Conservation (phyloP, 2,797 vertebrate species). For the Myiotriccus ornatus region DNA sequence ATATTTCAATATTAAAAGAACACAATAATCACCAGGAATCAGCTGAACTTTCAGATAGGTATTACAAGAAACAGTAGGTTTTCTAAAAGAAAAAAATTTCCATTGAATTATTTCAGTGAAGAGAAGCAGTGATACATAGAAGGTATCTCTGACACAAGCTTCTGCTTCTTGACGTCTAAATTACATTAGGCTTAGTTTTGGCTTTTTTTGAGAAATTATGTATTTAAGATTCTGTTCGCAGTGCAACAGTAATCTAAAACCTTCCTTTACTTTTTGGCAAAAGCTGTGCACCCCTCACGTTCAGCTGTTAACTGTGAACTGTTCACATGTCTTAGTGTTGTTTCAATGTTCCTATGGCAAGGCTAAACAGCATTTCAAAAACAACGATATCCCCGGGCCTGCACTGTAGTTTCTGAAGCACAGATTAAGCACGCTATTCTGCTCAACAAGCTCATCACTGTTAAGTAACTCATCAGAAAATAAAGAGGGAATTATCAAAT, state of each 20-base stretch:
- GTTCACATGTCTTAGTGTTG: slow-evolving; percentile 50
- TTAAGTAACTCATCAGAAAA: slow-evolving; percentile 83
- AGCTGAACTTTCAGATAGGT: not conserved
- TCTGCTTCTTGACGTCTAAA: not conserved
- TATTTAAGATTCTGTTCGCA: not conserved
- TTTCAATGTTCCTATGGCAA: slow-evolving; percentile 63
- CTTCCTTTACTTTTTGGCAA: slow-evolving; percentile 36
- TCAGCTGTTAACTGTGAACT: slow-evolving; percentile 52
- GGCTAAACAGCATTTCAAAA: slow-evolving; percentile 59
- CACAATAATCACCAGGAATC: slow-evolving; percentile 9
- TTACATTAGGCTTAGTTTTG: not conserved
- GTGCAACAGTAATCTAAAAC: not conserved
- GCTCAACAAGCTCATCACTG: slow-evolving; percentile 75
- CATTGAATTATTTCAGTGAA: not conserved
- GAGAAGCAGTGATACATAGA: not conserved
- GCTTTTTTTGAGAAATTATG: not conserved
- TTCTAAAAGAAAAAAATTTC: not conserved
- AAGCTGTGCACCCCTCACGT: not conserved
- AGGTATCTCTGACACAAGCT: not conserved
- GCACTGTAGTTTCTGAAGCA: slow-evolving; percentile 55
- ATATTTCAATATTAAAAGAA: not conserved
- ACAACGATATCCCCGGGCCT: slow-evolving; percentile 57
- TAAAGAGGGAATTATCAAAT: slow-evolving; percentile 81
- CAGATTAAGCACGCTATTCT: slow-evolving; percentile 68
- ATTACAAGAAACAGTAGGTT: not conserved